Evolutionary conservation across 2,797 vertebrate genomes (phyloP).

Genomic region (Sebastes minor): DNA sequence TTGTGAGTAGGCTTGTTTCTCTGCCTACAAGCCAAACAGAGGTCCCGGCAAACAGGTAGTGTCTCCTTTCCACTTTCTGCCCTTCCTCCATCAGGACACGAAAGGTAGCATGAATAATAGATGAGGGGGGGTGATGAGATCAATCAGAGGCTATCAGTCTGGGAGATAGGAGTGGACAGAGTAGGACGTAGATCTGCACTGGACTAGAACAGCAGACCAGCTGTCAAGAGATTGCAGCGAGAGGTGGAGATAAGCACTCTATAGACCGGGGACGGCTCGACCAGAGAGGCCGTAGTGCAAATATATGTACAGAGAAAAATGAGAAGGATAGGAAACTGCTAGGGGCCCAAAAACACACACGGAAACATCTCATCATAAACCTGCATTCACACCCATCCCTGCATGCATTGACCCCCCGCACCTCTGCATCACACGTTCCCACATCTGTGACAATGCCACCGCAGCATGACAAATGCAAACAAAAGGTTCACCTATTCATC

Average conservation of each 20-base stretch:
- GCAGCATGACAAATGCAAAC: slow-evolving; percentile 84
- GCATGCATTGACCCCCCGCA: slow-evolving; percentile 60
- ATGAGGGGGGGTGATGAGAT: slow-evolving; percentile 75
- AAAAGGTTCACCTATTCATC: slow-evolving; percentile 87
- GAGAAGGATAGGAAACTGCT: slow-evolving; percentile 14
- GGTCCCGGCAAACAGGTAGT: slow-evolving; percentile 63
- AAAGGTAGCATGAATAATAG: slow-evolving; percentile 77
- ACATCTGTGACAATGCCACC: slow-evolving; percentile 77
- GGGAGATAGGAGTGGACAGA: slow-evolving; percentile 74
- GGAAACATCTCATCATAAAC: slow-evolving; percentile 43
- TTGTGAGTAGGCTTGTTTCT: slow-evolving; percentile 61
- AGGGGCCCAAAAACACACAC: slow-evolving; percentile 9
- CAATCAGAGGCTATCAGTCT: slow-evolving; percentile 78
- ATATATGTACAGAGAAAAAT: slow-evolving; percentile 37
- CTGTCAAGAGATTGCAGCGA: slow-evolving; percentile 59
- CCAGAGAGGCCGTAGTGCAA: background rate
- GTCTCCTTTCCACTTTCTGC: slow-evolving; percentile 57
- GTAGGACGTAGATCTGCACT: slow-evolving; percentile 58
- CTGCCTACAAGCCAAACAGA: slow-evolving; percentile 19
- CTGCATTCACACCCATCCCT: slow-evolving; percentile 53
- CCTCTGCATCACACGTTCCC: slow-evolving; percentile 57
- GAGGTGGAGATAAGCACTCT: slow-evolving; percentile 57
- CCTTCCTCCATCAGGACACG: slow-evolving; percentile 67
- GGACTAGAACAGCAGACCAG: slow-evolving; percentile 53
- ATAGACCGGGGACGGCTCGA: slow-evolving; percentile 14